These are phyloP conservation scores for Takifugu bimaculatus DNA, from an alignment of 2,113 vertebrate species.

Conservation along the genomic window DNA sequence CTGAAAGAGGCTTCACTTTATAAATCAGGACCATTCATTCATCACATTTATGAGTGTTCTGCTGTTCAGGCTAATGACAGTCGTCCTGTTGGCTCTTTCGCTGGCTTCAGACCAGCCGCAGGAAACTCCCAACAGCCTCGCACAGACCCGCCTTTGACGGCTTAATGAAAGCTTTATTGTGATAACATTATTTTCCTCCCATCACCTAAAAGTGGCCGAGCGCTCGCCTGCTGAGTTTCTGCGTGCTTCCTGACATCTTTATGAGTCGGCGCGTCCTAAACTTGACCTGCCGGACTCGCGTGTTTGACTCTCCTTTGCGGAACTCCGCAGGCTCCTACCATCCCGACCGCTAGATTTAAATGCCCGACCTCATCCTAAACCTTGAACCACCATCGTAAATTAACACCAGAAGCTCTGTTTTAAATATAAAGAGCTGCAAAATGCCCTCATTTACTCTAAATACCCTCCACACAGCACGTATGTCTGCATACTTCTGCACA, in stretches of 20 bases:
- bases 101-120: conserved; percentile 30
- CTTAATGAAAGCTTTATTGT: conserved; percentile 66
- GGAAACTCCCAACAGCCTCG: conserved; percentile 53
- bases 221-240: conserved; percentile 7
- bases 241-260: not conserved
- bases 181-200: conserved; percentile 57
- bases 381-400: not conserved
- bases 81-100: conserved; percentile 33
- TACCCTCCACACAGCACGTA: not conserved
- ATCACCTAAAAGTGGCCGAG: conserved; percentile 27
- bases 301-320: too few species aligned
- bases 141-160: conserved; percentile 68
- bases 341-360: not conserved
- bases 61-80: conserved; percentile 42
- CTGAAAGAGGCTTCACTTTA: too few species aligned
- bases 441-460: not conserved
- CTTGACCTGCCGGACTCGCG: too few species aligned
- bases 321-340: too few species aligned
- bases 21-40: too few species aligned
- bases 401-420: not conserved
- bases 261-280: conserved; percentile 9
- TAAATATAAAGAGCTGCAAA: not conserved
- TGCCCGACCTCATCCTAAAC: not conserved
- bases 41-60: conserved; percentile 16
- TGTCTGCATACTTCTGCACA: conserved; percentile 9